Conservation (phyloP, 1,140 invertebrate species). For the Venturia canescens region DNA sequence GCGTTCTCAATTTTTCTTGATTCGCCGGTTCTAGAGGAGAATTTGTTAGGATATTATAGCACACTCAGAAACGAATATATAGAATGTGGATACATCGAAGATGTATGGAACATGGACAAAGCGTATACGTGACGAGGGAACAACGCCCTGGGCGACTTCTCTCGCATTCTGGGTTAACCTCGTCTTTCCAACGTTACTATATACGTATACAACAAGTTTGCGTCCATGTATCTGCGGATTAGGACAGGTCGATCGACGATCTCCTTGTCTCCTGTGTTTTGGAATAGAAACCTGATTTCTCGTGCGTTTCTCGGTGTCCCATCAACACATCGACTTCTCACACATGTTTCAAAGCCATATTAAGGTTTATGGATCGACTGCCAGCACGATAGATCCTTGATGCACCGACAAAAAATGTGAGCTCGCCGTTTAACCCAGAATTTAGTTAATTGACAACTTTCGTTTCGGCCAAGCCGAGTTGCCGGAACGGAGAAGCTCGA, state of each 20-base stretch:
- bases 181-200: slow-evolving; percentile 39
- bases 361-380: background rate
- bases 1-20: background rate
- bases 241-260: slow-evolving; percentile 37
- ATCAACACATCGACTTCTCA: background rate
- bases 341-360: background rate
- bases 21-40: background rate
- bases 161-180: slow-evolving; percentile 67
- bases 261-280: slow-evolving; percentile 12
- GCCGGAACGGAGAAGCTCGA: no score
- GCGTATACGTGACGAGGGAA: background rate
- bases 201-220: slow-evolving; percentile 36
- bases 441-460: background rate
- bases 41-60: slow-evolving; percentile 15
- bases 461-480: no score
- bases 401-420: background rate
- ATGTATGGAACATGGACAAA: slow-evolving; percentile 55
- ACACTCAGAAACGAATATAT: background rate
- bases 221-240: slow-evolving; percentile 1
- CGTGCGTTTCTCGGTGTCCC: background rate
- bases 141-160: slow-evolving; percentile 64
- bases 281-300: slow-evolving; percentile 26
- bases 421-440: background rate
- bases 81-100: slow-evolving; percentile 47
- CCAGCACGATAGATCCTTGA: background rate